Evolutionary conservation across 2,888 invertebrate genomes (phyloP).

Genomic region (Plagodis dolabraria): DNA sequence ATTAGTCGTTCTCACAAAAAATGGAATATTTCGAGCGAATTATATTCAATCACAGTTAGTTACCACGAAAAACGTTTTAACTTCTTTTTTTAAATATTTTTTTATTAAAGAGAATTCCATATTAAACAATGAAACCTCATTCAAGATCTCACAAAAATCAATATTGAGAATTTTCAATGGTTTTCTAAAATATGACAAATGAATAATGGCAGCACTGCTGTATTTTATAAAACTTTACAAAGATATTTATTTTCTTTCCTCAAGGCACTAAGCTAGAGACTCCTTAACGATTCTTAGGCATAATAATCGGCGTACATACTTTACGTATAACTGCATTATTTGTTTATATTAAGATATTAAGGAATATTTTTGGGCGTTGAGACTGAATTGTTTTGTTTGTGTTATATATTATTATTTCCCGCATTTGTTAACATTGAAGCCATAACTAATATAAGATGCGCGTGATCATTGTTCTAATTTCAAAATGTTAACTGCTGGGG

Average conservation of each 20-base stretch:
- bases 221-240: slow-evolving; percentile 19
- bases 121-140: no score
- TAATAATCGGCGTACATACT: slow-evolving; percentile 49
- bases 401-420: slow-evolving; percentile 81
- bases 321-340: slow-evolving; percentile 56
- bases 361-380: slow-evolving; percentile 78
- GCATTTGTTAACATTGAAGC: slow-evolving; percentile 57
- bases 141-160: background rate
- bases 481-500: slow-evolving; percentile 56
- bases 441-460: slow-evolving; percentile 56
- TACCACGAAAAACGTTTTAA: no score
- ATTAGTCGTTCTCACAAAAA: no score
- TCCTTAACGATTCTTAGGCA: slow-evolving; percentile 8
- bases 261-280: slow-evolving; percentile 2
- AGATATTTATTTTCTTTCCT: slow-evolving; percentile 7
- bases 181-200: background rate
- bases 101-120: no score
- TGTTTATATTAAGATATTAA: slow-evolving; percentile 48
- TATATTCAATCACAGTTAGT: no score
- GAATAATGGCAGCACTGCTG: slow-evolving; percentile 16
- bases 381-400: slow-evolving; percentile 85
- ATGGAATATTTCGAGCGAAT: no score
- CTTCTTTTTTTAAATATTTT: no score
- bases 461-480: slow-evolving; percentile 45
- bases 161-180: background rate